Percentiles rank a stretch among this genome's conserved stretches.
Conservation (phyloP, 2,797 vertebrate genomes). For the Mormyrus hasselquistii region DNA sequence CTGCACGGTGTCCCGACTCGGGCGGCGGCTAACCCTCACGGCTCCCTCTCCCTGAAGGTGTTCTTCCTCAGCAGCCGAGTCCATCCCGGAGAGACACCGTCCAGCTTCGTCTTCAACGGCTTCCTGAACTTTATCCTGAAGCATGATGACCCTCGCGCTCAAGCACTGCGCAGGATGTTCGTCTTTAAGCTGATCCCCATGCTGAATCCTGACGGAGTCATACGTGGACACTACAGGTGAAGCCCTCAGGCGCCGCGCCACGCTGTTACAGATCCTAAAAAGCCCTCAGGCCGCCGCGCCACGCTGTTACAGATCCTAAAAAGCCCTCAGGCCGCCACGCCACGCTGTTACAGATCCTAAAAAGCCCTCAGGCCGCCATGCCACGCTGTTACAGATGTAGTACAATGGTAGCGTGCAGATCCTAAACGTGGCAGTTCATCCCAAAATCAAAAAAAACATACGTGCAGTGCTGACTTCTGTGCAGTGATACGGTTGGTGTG, state of each 20-base stretch:
- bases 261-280: too few species aligned
- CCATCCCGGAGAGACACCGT: constrained; percentile 91
- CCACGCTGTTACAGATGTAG: neutral
- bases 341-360: too few species aligned
- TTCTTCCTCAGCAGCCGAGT: constrained; percentile 96
- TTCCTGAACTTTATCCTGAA: constrained; percentile 91
- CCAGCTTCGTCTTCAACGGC: constrained; percentile 94
- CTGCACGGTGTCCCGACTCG: neutral
- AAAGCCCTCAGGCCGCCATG: too few species aligned
- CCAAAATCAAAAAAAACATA: neutral
- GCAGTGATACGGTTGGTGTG: neutral
- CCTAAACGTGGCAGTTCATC: neutral
- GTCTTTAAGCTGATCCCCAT: constrained; percentile 97
- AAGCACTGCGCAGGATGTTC: constrained; percentile 80
- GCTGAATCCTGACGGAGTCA: constrained; percentile 92
- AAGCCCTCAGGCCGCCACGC: too few species aligned
- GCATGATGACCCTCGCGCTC: constrained; percentile 84
- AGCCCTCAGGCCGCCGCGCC: too few species aligned
- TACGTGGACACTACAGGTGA: constrained; percentile 89
- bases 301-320: too few species aligned
- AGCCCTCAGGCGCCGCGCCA: neutral
- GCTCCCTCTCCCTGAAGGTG: constrained; percentile 59
- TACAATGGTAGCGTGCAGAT: neutral
- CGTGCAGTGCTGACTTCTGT: neutral
- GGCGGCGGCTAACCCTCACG: neutral